Evolutionary conservation across 2,797 vertebrate species (phyloP).

Genomic region (Hyperoplus lanceolatus): DNA sequence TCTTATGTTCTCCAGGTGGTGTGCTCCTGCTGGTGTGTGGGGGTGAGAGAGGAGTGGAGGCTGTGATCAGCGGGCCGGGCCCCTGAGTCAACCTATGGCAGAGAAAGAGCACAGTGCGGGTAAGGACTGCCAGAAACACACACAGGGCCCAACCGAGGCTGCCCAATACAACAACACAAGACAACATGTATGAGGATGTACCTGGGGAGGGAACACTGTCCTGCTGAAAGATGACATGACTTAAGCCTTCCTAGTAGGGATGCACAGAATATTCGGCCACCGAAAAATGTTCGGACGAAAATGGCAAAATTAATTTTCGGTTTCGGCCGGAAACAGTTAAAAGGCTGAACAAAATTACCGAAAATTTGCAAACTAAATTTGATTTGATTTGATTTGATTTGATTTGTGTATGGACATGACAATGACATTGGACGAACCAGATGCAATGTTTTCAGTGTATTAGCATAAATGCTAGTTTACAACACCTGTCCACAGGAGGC

Average conservation of each 20-base stretch:
- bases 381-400: too few relatives aligned
- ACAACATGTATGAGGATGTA: neutral
- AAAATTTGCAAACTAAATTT: too few relatives aligned
- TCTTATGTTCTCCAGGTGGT: slow-evolving; percentile 55
- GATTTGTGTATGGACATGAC: too few relatives aligned
- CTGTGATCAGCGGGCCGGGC: slow-evolving; percentile 55
- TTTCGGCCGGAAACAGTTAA: too few relatives aligned
- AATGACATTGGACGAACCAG: too few relatives aligned
- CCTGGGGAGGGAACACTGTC: slow-evolving; percentile 13
- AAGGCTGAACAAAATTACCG: too few relatives aligned
- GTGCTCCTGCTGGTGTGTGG: slow-evolving; percentile 37
- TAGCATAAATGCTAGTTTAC: too few relatives aligned
- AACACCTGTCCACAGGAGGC: too few relatives aligned
- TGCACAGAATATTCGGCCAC: too few relatives aligned
- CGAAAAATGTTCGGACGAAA: too few relatives aligned
- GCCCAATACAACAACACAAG: slow-evolving; percentile 5
- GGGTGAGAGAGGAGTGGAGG: slow-evolving; percentile 37
- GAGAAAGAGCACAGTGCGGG: slow-evolving; percentile 70
- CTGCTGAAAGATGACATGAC: neutral
- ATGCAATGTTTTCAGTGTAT: too few relatives aligned
- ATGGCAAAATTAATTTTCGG: too few relatives aligned
- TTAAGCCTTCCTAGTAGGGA: neutral
- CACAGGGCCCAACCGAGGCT: neutral
- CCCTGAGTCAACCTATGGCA: slow-evolving; percentile 77
- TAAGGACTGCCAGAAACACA: slow-evolving; percentile 42